phyloP scores from a whole-genome alignment of 2,113 vertebrate species.

The Muscicapa adusta region DNA sequence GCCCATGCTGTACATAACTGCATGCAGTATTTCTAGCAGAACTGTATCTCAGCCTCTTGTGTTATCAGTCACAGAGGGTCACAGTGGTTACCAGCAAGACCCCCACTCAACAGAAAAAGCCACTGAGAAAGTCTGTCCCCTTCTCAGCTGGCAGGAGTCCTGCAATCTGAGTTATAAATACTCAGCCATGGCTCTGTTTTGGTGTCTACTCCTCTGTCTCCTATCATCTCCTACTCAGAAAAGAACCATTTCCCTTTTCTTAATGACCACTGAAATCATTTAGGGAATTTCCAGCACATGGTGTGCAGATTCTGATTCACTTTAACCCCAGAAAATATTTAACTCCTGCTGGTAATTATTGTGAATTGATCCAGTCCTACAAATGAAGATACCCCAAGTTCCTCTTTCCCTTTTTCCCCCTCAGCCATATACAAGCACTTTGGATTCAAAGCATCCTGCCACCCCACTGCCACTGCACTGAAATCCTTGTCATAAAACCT shows the following conservation, averaged over 20 bases:
- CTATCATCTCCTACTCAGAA: constrained; percentile 69
- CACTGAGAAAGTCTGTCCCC: not conserved
- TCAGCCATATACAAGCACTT: not conserved
- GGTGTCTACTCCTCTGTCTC: constrained; percentile 69
- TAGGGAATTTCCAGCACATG: constrained; percentile 78
- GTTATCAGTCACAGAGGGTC: not conserved
- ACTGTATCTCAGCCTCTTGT: not conserved
- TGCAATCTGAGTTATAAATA: constrained; percentile 58
- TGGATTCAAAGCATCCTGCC: not conserved
- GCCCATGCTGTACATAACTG: not conserved
- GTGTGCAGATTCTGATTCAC: constrained; percentile 78
- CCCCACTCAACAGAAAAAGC: not conserved
- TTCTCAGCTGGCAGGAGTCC: constrained; percentile 28
- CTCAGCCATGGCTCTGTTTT: constrained; percentile 20
- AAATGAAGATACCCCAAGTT: not conserved
- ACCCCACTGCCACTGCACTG: not conserved
- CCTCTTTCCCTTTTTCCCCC: not conserved
- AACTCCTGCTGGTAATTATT: constrained; percentile 73
- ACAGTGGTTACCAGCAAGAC: not conserved
- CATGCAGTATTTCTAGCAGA: not conserved
- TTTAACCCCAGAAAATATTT: constrained; percentile 64
- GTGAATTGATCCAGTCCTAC: constrained; percentile 14
- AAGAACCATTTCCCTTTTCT: constrained; percentile 82
- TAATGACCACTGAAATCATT: constrained; percentile 74
- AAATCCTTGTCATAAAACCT: not conserved